Conservation (phyloP, 1,140 invertebrate species). For the Bradynema listronoti region DNA sequence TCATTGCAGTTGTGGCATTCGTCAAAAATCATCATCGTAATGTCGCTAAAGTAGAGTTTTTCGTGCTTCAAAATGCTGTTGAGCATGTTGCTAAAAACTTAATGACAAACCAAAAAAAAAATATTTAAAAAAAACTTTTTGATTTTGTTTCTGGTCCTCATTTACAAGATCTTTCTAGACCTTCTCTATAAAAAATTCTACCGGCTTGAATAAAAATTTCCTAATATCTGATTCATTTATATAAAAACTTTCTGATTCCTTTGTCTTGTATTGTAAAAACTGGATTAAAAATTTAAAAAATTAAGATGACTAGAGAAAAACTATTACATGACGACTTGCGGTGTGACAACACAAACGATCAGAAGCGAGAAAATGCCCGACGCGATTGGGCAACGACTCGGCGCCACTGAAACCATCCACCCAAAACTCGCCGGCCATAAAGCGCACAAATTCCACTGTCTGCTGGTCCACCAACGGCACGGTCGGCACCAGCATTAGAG, state of each 20-base stretch:
- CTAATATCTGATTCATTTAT: too few species aligned
- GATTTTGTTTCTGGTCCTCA: too few species aligned
- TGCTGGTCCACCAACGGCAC: conserved; percentile 47
- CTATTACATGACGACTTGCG: conserved; percentile 33
- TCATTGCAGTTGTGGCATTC: conserved; percentile 44
- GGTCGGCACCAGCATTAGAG: conserved; percentile 45
- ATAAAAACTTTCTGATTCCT: conserved; percentile 13
- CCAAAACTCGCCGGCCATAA: conserved; percentile 23
- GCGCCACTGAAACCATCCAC: conserved; percentile 36
- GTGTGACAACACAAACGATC: conserved; percentile 45
- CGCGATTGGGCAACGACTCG: conserved; percentile 24
- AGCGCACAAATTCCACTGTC: conserved; percentile 16
- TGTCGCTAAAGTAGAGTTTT: conserved; percentile 31
- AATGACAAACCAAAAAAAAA: too few species aligned
- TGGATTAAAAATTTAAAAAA: too few species aligned
- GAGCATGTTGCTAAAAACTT: conserved; percentile 46
- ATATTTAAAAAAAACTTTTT: too few species aligned
- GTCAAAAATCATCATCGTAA: conserved; percentile 45
- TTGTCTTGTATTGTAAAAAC: background rate
- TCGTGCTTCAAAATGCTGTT: conserved; percentile 30
- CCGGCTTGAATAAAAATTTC: too few species aligned
- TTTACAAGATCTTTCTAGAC: too few species aligned
- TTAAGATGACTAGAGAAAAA: too few species aligned
- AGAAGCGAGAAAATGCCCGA: conserved; percentile 19
- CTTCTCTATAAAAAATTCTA: too few species aligned